These are phyloP conservation scores for Melieria crassipennis DNA, from an alignment of 2,888 invertebrate genomes.

Conservation along the genomic window DNA sequence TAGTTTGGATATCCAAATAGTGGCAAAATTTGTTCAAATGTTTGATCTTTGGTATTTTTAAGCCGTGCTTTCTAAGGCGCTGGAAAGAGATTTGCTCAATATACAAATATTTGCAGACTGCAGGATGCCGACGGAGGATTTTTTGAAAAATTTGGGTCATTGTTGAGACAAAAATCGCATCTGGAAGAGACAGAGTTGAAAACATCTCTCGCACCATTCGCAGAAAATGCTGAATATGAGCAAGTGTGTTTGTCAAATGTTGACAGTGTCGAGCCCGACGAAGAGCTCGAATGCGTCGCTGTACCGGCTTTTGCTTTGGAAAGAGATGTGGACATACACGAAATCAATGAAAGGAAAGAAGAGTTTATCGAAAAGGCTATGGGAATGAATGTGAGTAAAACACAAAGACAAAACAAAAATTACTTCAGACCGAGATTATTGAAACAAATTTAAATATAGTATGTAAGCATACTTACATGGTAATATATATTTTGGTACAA, in stretches of 20 bases:
- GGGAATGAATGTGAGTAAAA: constrained; percentile 79
- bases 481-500: too few species aligned
- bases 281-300: constrained; percentile 33
- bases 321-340: constrained; percentile 37
- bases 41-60: constrained; percentile 1
- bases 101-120: constrained; percentile 56
- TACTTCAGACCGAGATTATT: not conserved
- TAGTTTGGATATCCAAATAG: not conserved
- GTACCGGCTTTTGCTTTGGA: constrained; percentile 48
- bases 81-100: too few species aligned
- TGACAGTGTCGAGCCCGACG: constrained; percentile 23
- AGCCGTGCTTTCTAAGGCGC: too few species aligned
- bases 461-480: too few species aligned
- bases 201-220: constrained; percentile 69
- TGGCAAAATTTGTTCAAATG: not conserved
- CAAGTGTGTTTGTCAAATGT: constrained; percentile 46
- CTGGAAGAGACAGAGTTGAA: constrained; percentile 64
- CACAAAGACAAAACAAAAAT: not conserved
- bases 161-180: constrained; percentile 74
- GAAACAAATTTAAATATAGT: too few species aligned
- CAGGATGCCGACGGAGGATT: constrained; percentile 86
- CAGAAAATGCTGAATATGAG: constrained; percentile 55
- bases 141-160: constrained; percentile 83
- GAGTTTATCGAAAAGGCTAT: constrained; percentile 72
- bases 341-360: constrained; percentile 49